phyloP scores from a whole-genome alignment of 2,113 vertebrate genomes.

The Xiphophorus maculatus region DNA sequence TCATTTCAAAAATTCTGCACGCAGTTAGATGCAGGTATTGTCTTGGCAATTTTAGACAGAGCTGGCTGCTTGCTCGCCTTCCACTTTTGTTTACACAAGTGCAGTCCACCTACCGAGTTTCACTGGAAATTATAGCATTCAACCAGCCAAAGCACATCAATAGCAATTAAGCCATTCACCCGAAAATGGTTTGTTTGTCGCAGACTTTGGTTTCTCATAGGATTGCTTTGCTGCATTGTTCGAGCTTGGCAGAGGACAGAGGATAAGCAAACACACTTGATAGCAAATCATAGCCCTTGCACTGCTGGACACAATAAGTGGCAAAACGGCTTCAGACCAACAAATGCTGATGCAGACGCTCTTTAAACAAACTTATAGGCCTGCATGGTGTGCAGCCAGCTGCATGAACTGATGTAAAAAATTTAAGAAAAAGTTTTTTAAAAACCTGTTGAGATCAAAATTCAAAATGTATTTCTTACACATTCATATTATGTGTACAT shows the following conservation, averaged over 20 bases:
- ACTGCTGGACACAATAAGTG: slow-evolving; percentile 39
- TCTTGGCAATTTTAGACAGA: slow-evolving; percentile 10
- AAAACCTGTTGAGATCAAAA: not conserved
- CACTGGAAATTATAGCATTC: slow-evolving; percentile 36
- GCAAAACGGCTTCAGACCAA: slow-evolving; percentile 34
- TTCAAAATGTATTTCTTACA: too few relatives aligned
- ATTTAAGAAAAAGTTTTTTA: not conserved
- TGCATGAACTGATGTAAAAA: not conserved
- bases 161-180: slow-evolving; percentile 57
- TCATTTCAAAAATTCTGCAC: slow-evolving; percentile 8
- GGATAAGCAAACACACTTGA: slow-evolving; percentile 43
- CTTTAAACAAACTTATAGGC: slow-evolving; percentile 41
- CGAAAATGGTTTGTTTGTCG: slow-evolving; percentile 42
- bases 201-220: slow-evolving; percentile 28
- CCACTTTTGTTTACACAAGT: slow-evolving; percentile 28
- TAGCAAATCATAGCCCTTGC: slow-evolving; percentile 33
- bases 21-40: slow-evolving; percentile 17
- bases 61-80: slow-evolving; percentile 29
- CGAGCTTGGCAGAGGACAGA: slow-evolving; percentile 41
- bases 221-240: slow-evolving; percentile 43
- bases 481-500: too few relatives aligned
- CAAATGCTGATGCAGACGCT: slow-evolving; percentile 31
- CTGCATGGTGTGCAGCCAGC: not conserved
- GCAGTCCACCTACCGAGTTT: slow-evolving; percentile 21
- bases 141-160: slow-evolving; percentile 40